Base-by-base conservation (phyloP, 2,797 vertebrate genomes). In the Argentina silus region DNA sequence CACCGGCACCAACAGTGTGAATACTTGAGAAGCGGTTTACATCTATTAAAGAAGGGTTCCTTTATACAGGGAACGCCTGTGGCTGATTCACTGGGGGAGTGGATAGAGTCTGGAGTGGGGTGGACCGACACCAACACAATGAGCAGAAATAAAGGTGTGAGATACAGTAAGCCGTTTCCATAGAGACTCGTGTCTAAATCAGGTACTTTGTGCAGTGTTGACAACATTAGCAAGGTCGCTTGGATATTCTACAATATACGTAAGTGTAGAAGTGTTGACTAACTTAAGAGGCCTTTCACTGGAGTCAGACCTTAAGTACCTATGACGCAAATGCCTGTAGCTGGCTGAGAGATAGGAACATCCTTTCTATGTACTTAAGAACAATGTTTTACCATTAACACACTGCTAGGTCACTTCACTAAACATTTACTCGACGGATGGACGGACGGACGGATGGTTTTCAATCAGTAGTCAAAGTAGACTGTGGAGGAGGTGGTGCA, bases 381-480 rank as follows among this genome's bases (percentile, higher is more conserved):
- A 53, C 42, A 69, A 57, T 47, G 17, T 81, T 83, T 81, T 82
- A 53, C 50, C 69, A 82, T 86, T 82, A 82, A 85, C 73, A 36
- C 42, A 0, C 61, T 7, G 75, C 72, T 74, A 61, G 74, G 75
- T 15, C 51, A 77, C 77, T 80, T 71, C 63, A 69, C 44, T 78
- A 82, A 84, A 88, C 65, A 84, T 82, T 79, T 86, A 87, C 86
- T 73, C 55, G 12, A 36, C 27, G 27, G 27, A 72, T 80, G 59
- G 43, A 27, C 50, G 0, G 47, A 72, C 81, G 59, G 43, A 27
- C 50, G 0, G 47, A 76, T 45, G 9, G 1, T 65, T 63, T 78
- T 59, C 64, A 87, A 83, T 82, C 45, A 82, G 79, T 85, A 42
- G 60, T 62, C 14, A 80, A 70, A 74, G 48, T 7, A 56, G 44